Evolutionary conservation across 2,888 invertebrate genomes (phyloP).

Genomic region (Molanna angustata): DNA sequence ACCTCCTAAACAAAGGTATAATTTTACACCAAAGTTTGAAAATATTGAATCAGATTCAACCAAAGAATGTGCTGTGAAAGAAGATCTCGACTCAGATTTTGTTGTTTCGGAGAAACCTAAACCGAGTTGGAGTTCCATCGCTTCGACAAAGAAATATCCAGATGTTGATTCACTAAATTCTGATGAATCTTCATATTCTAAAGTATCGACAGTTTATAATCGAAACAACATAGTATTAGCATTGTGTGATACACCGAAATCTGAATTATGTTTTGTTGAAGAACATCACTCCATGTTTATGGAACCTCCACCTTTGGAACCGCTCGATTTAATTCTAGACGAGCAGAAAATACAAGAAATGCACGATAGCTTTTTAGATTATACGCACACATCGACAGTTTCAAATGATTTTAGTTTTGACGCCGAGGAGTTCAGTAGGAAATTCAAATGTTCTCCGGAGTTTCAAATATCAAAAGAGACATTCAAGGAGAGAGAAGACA

Average conservation of each 20-base stretch:
- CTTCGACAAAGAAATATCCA: conserved; percentile 32
- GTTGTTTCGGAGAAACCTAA: conserved; percentile 19
- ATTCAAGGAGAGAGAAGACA: background rate
- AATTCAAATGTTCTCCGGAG: background rate
- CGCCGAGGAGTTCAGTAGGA: background rate
- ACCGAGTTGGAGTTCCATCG: conserved; percentile 22
- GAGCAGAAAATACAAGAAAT: conserved; percentile 38
- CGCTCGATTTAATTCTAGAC: conserved; percentile 47
- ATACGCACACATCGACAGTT: conserved; percentile 4
- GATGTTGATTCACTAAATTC: conserved; percentile 28
- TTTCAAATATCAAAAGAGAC: background rate
- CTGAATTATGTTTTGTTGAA: conserved; percentile 49
- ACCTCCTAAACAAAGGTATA: too few relatives aligned
- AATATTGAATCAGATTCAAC: too few relatives aligned
- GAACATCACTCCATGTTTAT: conserved; percentile 47
- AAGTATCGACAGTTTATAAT: conserved; percentile 44
- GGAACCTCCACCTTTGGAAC: conserved; percentile 28
- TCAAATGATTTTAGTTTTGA: conserved; percentile 3
- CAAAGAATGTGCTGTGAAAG: too few relatives aligned
- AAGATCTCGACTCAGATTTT: conserved; percentile 5
- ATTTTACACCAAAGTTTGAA: too few relatives aligned
- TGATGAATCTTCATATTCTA: conserved; percentile 4
- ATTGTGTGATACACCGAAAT: conserved; percentile 46
- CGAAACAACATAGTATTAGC: conserved; percentile 52
- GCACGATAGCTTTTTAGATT: conserved; percentile 22